Evolutionary conservation across 2,113 vertebrate genomes (phyloP), one percentile per base, ranked within the genome.

Genomic region (Gorsachius goisagi): DNA sequence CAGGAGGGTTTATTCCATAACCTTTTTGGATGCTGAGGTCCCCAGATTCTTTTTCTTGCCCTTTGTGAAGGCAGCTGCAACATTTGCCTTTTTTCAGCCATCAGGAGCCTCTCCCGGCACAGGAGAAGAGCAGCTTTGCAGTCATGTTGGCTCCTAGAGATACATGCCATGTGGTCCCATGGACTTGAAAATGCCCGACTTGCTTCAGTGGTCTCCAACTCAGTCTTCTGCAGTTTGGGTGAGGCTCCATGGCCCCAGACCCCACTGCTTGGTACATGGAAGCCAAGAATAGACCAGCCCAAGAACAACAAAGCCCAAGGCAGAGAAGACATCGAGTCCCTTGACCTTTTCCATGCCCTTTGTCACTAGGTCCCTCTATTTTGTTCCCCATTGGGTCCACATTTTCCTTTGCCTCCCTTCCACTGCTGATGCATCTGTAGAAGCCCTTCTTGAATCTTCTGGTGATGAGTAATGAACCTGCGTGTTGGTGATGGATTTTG

Each of bases 381-480:
- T 52, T 58, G 17, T 47, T 81, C 68, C 71, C 73, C 22, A 2
- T 6, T 53, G 18, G 28, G 30, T 74, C 32, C 5, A 0, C 2
- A 0, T 63, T 60, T 95, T 26, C 45, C n/a, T 78, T 72, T 85
- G 39, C 52, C n/a, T 90, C 32, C 44, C 15, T 50, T 35, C n/a
- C 5, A 2, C 24, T 84, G 53, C 64, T 55, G 1, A 5, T 5
- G 4, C 60, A n/a, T 49, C 52, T 72, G 22, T 4, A 69, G 53
- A 53, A 86, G 30, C 39, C 47, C 13, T 83, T 64, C 63, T 19
- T 82, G 49, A 79, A 66, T 89, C 37, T 35, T 81, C 30, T 55
- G 58, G 62, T 72, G 58, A 45, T 87, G 84, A 91, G 62, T 79
- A 90, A 77, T 33, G 45, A 83, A 93, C 69, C 82, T 88, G n/a